A percentile compares a stretch with the other conserved stretches of the same genome.
Conservation (phyloP, 2,888 invertebrate species). For the Andricus curvator region DNA sequence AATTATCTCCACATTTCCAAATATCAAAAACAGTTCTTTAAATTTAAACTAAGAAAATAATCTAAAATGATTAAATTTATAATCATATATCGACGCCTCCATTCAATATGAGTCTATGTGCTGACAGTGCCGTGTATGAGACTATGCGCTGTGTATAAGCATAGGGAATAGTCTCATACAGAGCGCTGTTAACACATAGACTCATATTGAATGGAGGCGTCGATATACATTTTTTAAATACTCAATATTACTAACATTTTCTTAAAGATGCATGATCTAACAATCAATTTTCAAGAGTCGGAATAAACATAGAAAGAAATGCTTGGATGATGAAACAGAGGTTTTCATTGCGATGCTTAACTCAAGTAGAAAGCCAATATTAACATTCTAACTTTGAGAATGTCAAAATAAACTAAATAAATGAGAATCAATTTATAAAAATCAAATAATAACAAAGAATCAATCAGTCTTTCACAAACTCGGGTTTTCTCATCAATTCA, state of each 20-base stretch:
- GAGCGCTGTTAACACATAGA: too few species aligned
- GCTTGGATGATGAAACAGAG: not conserved
- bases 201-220: too few species aligned
- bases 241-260: not conserved
- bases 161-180: too few species aligned
- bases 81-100: too few species aligned
- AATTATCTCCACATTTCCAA: too few species aligned
- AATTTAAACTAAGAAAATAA: not conserved
- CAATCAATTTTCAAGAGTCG: not conserved
- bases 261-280: not conserved
- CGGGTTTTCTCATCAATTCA: not conserved
- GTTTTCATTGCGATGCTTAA: not conserved
- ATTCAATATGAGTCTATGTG: too few species aligned
- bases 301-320: not conserved
- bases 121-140: too few species aligned
- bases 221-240: not conserved
- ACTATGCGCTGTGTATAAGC: too few species aligned
- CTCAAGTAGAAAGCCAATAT: not conserved
- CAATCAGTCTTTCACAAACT: not conserved
- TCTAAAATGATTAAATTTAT: not conserved
- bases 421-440: not conserved
- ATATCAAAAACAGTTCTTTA: not conserved
- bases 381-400: not conserved
- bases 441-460: not conserved
- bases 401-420: not conserved